Percentiles rank a stretch among this genome's conserved stretches.
Conservation (phyloP, 2,113 vertebrate species). For the Dasypus novemcinctus region DNA sequence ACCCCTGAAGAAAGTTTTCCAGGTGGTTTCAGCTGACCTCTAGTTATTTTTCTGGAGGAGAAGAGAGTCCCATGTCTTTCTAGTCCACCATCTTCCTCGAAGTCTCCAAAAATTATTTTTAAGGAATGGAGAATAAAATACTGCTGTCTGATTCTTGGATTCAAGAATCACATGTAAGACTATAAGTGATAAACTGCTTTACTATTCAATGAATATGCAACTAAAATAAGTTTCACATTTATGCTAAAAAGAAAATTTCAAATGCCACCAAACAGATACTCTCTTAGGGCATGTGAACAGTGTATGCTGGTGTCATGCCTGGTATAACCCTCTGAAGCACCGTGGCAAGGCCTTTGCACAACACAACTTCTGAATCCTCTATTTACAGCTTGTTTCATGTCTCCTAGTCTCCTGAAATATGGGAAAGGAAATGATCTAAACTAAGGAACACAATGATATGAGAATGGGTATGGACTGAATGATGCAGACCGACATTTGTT, state of each 20-base stretch:
- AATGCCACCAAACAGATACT: background rate
- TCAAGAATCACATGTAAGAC: background rate
- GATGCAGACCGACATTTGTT: background rate
- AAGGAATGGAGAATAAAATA: background rate
- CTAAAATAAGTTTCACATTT: background rate
- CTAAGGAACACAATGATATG: background rate
- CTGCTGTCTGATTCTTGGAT: background rate
- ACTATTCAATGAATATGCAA: background rate
- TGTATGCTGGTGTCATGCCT: too few relatives aligned
- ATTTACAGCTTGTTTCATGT: background rate
- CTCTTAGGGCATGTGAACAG: background rate
- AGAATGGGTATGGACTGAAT: background rate
- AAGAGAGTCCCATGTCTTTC: too few relatives aligned
- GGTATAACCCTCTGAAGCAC: background rate
- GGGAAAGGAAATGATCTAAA: background rate
- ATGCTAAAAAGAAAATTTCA: background rate
- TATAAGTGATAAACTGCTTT: background rate
- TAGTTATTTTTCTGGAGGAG: too few relatives aligned
- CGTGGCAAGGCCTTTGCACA: background rate
- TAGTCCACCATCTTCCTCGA: too few relatives aligned
- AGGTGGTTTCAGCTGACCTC: too few relatives aligned
- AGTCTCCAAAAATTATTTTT: background rate
- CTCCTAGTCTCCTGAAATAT: background rate
- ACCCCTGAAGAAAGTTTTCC: too few relatives aligned
- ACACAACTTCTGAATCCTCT: background rate